Percentiles rank a stretch among this genome's conserved stretches.
Evolutionary conservation across 2,797 vertebrate genomes (phyloP).

Genomic region (Heliangelus exortis): DNA sequence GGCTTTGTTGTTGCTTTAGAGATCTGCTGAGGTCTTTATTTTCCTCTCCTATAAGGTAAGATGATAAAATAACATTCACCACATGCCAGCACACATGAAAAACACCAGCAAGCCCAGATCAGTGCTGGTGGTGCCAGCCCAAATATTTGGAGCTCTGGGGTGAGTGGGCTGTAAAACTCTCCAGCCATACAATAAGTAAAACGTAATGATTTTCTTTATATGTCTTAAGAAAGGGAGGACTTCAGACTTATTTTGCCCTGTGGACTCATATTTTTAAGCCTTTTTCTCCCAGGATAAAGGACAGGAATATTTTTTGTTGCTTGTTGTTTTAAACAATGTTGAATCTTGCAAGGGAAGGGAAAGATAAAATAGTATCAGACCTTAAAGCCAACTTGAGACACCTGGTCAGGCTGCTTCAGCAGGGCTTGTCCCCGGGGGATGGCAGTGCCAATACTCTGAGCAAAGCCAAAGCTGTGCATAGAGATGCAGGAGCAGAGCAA

Average conservation of each 20-base stretch:
- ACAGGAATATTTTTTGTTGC: background rate
- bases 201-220: background rate
- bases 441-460: background rate
- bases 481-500: background rate
- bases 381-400: background rate
- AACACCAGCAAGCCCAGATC: accelerated
- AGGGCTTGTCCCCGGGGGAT: background rate
- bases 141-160: background rate
- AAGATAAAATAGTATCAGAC: background rate
- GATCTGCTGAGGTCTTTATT: background rate
- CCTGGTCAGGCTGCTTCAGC: background rate
- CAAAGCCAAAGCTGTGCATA: background rate
- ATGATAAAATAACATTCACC: background rate
- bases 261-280: background rate
- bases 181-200: background rate
- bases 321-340: background rate
- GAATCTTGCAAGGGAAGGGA: background rate
- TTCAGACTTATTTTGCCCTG: accelerated
- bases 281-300: background rate
- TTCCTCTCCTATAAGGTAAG: background rate
- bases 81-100: accelerated
- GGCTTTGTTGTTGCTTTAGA: background rate
- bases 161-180: background rate
- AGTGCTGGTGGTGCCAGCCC: background rate
- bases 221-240: background rate